Evolutionary conservation across 2,113 vertebrate genomes (phyloP), one percentile per base, ranked within the genome.

Genomic region (Dermatemys mawii): DNA sequence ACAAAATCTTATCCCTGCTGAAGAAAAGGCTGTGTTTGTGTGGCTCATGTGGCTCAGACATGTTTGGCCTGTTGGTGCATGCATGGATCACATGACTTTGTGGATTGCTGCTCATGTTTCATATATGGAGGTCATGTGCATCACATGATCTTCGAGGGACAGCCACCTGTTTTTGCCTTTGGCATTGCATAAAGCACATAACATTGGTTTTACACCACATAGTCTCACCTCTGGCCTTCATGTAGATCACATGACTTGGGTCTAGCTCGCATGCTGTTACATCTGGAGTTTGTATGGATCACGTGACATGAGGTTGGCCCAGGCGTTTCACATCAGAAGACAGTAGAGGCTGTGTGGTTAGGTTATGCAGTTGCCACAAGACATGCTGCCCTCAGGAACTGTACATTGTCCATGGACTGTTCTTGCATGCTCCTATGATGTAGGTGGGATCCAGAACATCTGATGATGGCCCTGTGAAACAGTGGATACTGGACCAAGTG

Each of bases 41-140:
- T 1, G 22, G 21, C 48, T 51, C 46, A n/a, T 14, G 27, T 67
- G 89, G 81, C 41, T 11, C 41, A 76, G 0, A 0, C 0, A 3
- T 0, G 3, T 41, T 82, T n/a, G 81, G 70, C 86, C 49, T 60
- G 27, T 12, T 49, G 86, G 81, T 44, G 46, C 0, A 22, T 1
- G 1, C 6, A 0, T 1, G 0, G 7, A 17, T 8, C 3, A 2
- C 24, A 24, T 0, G 9, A 4, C 50, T 49, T 1, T 0, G 7
- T 27, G 38, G 44, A 19, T 2, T 75, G 70, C 10, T 85, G 41
- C 83, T 80, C 1, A 0, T 13, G 5, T 26, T 80, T 78, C 57
- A 24, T 0, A 54, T 26, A n/a, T 0, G 3, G 48, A 11, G 3
- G 21, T 29, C 3, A 51, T 12, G 22, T 27, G 46, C 11, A 73